Conservation (phyloP, 2,888 invertebrate species). For the Dendrolimus pini region DNA sequence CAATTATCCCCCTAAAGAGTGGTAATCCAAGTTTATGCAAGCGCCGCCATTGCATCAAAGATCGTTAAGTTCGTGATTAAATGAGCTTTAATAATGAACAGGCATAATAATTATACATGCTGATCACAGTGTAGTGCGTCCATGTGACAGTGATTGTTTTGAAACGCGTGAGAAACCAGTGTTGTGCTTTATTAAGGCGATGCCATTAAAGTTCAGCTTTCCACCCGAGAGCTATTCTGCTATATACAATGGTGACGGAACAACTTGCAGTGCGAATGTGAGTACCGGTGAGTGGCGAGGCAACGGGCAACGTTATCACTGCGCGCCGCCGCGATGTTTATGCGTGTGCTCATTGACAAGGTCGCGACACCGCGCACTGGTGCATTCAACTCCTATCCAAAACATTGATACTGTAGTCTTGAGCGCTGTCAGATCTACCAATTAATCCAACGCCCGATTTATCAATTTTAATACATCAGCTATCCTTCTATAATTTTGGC, state of each 20-base stretch:
- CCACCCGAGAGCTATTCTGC: conserved; percentile 67
- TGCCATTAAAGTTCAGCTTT: conserved; percentile 50
- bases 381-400: conserved; percentile 60
- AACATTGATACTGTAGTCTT: conserved; percentile 8
- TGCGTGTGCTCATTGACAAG: conserved; percentile 51
- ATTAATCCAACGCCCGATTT: neutral
- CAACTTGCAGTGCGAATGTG: conserved; percentile 46
- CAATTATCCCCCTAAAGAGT: conserved; percentile 54
- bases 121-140: neutral
- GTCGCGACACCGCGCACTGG: conserved; percentile 43
- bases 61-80: conserved; percentile 1
- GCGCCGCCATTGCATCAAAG: conserved; percentile 21
- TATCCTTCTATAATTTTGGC: neutral
- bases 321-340: conserved; percentile 21
- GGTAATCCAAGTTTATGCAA: conserved; percentile 48
- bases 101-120: neutral
- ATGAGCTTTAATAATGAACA: neutral
- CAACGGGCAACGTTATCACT: conserved; percentile 33
- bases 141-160: neutral
- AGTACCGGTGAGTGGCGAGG: conserved; percentile 44
- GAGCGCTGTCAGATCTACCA: neutral
- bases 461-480: neutral
- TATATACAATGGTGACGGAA: conserved; percentile 48
- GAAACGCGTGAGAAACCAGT: conserved; percentile 26
- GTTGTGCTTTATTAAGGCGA: conserved; percentile 41